phyloP scores from a whole-genome alignment of 2,888 invertebrate species.

The Temnothorax ravouxi region DNA sequence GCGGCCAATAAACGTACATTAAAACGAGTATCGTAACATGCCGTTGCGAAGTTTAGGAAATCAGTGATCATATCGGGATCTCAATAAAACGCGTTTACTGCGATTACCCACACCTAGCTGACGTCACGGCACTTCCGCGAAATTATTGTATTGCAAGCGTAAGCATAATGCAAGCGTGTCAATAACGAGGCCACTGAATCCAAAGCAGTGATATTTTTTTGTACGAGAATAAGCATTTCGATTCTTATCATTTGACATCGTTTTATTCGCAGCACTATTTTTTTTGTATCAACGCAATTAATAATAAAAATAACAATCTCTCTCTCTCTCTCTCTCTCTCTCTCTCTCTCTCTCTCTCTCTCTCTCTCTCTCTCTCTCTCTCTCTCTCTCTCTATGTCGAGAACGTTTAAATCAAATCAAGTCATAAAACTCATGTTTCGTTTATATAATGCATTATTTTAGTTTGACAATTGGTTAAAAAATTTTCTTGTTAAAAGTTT shows the following conservation, averaged over 20 bases:
- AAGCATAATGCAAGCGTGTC: conserved; percentile 59
- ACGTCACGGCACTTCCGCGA: conserved; percentile 57
- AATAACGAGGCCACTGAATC: conserved; percentile 55
- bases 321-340: too few relatives aligned
- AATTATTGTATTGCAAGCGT: conserved; percentile 57
- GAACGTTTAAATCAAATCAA: neutral
- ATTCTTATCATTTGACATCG: conserved; percentile 11
- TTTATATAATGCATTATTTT: neutral
- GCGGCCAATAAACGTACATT: neutral
- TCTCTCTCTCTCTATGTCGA: too few relatives aligned
- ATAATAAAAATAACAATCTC: neutral
- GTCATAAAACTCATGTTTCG: neutral
- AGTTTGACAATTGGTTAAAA: neutral
- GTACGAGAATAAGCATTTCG: neutral
- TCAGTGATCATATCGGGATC: neutral
- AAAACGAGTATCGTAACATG: neutral
- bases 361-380: too few relatives aligned
- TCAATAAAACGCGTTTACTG: conserved; percentile 2
- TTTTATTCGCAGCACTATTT: neutral
- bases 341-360: too few relatives aligned
- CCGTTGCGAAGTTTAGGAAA: neutral
- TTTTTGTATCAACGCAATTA: neutral
- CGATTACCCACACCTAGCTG: conserved; percentile 51
- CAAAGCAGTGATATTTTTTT: conserved; percentile 28
- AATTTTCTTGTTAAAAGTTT: neutral